phyloP scores from a whole-genome alignment of 1,140 invertebrate genomes.

The Wasmannia auropunctata region DNA sequence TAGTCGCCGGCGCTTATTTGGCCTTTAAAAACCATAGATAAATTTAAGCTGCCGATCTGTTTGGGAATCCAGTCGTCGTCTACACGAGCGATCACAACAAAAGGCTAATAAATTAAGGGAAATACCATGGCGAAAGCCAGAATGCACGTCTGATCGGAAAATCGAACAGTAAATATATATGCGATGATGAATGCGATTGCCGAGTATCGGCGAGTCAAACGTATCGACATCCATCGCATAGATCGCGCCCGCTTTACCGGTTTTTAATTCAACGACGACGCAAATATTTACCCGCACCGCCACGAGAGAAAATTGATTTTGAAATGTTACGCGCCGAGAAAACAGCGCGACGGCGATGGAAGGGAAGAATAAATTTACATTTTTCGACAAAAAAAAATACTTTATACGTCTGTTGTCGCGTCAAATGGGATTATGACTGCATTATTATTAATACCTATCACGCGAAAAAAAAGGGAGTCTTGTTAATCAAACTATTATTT shows the following conservation, averaged over 20 bases:
- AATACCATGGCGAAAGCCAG: neutral
- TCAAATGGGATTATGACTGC: neutral
- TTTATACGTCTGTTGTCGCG: neutral
- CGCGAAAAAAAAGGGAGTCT: neutral
- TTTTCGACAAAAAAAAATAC: neutral
- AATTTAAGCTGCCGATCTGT: constrained; percentile 58
- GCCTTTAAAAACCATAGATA: constrained; percentile 63
- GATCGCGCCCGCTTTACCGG: neutral
- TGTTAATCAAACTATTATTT: constrained; percentile 18
- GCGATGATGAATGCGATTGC: constrained; percentile 8
- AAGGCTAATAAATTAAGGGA: constrained; percentile 59
- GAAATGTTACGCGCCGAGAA: constrained; percentile 21
- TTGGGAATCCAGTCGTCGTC: neutral
- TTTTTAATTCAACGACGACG: constrained; percentile 45
- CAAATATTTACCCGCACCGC: constrained; percentile 38
- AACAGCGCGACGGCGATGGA: neutral
- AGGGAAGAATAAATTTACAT: constrained; percentile 45
- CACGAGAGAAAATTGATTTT: constrained; percentile 49
- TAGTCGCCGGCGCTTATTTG: constrained; percentile 53
- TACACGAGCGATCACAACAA: constrained; percentile 11
- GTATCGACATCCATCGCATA: constrained; percentile 22
- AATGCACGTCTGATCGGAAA: constrained; percentile 6
- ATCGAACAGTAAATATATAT: constrained; percentile 45
- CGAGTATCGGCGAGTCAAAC: neutral
- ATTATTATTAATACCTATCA: constrained; percentile 15